Evolutionary conservation across 2,797 vertebrate genomes (phyloP).

Genomic region (Alcedo quadribrachys): DNA sequence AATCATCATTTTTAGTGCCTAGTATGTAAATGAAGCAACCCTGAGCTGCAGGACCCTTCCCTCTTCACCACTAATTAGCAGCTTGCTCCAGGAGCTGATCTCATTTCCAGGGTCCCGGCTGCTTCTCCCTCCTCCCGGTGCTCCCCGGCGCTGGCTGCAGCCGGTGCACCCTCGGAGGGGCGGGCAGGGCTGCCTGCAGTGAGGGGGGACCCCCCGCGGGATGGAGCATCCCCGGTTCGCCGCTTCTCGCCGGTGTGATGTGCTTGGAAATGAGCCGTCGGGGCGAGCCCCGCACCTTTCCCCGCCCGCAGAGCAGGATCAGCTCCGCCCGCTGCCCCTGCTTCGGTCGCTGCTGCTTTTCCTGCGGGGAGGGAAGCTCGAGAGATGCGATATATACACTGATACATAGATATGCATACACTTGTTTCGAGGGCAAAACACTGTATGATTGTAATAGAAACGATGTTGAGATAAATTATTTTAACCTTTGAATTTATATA

Average conservation of each 20-base stretch:
- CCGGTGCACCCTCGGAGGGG: neutral
- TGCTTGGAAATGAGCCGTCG: neutral
- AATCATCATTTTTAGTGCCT: slow-evolving; percentile 64
- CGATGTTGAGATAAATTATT: slow-evolving; percentile 58
- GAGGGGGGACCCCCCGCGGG: neutral
- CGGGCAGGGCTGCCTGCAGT: neutral
- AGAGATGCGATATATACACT: slow-evolving; percentile 46
- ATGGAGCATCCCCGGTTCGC: neutral
- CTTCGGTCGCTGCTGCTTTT: slow-evolving; percentile 51
- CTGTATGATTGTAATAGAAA: slow-evolving; percentile 63
- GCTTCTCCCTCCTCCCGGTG: neutral
- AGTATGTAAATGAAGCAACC: slow-evolving; percentile 40
- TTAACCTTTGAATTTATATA: slow-evolving; percentile 67
- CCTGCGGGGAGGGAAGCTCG: neutral
- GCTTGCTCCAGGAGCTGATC: neutral
- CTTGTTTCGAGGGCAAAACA: slow-evolving; percentile 49
- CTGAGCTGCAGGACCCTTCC: slow-evolving; percentile 40
- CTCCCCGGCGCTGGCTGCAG: neutral
- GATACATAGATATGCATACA: slow-evolving; percentile 11
- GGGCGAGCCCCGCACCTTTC: neutral
- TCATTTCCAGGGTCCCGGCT: neutral
- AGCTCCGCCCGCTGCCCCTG: slow-evolving; percentile 18
- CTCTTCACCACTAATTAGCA: neutral
- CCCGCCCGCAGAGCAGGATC: neutral
- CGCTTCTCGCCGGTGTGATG: neutral